These are phyloP conservation scores for Corythoichthys intestinalis DNA, from an alignment of 2,113 vertebrate genomes.

Conservation along the genomic window DNA sequence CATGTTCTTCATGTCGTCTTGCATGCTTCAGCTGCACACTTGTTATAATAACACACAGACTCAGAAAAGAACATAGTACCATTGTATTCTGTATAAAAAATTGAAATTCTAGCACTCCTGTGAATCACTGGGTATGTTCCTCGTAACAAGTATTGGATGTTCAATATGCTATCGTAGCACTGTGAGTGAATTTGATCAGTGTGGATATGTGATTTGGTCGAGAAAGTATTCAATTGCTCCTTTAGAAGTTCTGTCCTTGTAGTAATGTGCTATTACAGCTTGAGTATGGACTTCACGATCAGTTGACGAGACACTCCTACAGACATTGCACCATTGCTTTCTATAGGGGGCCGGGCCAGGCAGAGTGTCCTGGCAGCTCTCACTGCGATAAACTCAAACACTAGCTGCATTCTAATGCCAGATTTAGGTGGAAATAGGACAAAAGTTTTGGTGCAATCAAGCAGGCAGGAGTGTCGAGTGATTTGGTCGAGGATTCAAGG, in stretches of 20 bases:
- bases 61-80: constrained; percentile 14
- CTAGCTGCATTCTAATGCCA: too few species aligned
- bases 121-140: constrained; percentile 9
- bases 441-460: too few species aligned
- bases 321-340: too few species aligned
- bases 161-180: constrained; percentile 35
- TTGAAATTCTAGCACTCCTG: constrained; percentile 27
- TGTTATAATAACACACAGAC: constrained; percentile 36
- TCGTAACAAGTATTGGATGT: constrained; percentile 29
- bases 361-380: too few species aligned
- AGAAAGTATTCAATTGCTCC: neutral
- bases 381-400: too few species aligned
- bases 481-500: too few species aligned
- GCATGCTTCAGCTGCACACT: constrained; percentile 34
- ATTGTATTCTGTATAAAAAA: constrained; percentile 30
- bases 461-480: too few species aligned
- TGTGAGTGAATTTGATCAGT: constrained; percentile 35
- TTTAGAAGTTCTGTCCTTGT: neutral
- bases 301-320: too few species aligned
- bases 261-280: neutral
- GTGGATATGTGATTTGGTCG: constrained; percentile 38
- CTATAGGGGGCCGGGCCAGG: too few species aligned
- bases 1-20: constrained; percentile 37
- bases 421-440: too few species aligned
- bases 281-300: neutral